These are phyloP conservation scores for Chitala chitala DNA, from an alignment of 2,113 vertebrate species.

Conservation along the genomic window DNA sequence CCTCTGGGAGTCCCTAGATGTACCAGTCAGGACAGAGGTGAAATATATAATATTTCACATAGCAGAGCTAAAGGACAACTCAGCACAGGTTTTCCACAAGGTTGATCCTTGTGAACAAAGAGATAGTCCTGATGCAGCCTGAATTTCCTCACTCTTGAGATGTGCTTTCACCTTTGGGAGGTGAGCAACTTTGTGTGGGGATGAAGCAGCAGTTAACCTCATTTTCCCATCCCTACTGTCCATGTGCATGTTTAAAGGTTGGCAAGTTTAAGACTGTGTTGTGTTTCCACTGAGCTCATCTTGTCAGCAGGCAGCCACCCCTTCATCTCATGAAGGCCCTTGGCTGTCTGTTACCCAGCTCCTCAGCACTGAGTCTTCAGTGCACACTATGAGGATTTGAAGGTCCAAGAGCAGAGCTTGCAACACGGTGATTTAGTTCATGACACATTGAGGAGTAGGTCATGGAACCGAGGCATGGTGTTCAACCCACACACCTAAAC, in stretches of 20 bases:
- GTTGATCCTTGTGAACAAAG: background rate
- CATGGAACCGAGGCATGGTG: too few species aligned
- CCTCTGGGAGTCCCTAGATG: too few species aligned
- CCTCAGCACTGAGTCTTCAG: conserved; percentile 4
- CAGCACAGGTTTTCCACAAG: too few species aligned
- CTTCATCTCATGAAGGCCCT: background rate
- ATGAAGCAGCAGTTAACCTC: background rate
- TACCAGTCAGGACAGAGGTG: too few species aligned
- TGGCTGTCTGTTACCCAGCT: conserved; percentile 6
- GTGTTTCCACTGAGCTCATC: background rate
- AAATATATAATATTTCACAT: too few species aligned
- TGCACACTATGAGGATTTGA: background rate
- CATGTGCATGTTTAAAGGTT: background rate
- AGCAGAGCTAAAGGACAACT: too few species aligned
- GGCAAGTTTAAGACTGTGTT: background rate
- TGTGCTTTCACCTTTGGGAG: background rate
- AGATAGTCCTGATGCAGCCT: background rate
- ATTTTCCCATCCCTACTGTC: background rate
- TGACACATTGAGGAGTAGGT: background rate
- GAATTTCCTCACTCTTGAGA: background rate
- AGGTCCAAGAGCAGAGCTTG: conserved; percentile 7
- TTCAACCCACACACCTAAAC: too few species aligned
- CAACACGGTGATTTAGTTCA: background rate
- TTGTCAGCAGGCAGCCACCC: background rate
- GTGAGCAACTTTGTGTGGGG: background rate